These are phyloP conservation scores for Holothuria scabra DNA, from an alignment of 53 echinoderm and acorn worm genomes.

Conservation along the genomic window DNA sequence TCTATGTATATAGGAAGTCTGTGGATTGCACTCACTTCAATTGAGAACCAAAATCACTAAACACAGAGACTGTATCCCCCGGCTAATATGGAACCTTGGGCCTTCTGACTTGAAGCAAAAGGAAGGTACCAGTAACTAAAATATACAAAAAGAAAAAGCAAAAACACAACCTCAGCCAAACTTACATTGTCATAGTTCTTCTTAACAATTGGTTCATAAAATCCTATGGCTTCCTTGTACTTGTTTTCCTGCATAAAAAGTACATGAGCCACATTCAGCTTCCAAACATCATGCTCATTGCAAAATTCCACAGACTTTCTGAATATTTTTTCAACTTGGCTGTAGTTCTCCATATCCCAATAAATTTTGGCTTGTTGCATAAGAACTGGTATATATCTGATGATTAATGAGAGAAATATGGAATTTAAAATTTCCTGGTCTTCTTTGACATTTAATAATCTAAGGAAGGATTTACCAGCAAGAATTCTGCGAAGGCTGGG, in stretches of 20 bases:
- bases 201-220: conserved; percentile 99
- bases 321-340: conserved; percentile 99
- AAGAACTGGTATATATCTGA: conserved; percentile 92
- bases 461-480: background rate
- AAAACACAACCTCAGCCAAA: background rate
- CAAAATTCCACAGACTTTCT: conserved; percentile 99
- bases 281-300: conserved; percentile 99
- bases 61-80: too few species aligned
- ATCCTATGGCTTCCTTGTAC: conserved; percentile 98
- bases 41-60: too few species aligned
- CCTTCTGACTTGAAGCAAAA: too few species aligned
- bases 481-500: background rate
- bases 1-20: too few species aligned
- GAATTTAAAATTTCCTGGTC: background rate
- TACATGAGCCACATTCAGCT: conserved; percentile 96
- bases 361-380: conserved; percentile 99
- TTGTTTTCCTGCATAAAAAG: conserved; percentile 99
- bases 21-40: too few species aligned
- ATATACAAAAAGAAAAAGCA: too few species aligned
- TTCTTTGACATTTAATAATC: background rate
- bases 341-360: conserved; percentile 96
- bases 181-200: conserved; percentile 99
- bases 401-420: background rate
- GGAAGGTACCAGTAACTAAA: too few species aligned
- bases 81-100: too few species aligned